Conservation (phyloP, 2,797 vertebrate genomes). For the Apodemus agrarius region DNA sequence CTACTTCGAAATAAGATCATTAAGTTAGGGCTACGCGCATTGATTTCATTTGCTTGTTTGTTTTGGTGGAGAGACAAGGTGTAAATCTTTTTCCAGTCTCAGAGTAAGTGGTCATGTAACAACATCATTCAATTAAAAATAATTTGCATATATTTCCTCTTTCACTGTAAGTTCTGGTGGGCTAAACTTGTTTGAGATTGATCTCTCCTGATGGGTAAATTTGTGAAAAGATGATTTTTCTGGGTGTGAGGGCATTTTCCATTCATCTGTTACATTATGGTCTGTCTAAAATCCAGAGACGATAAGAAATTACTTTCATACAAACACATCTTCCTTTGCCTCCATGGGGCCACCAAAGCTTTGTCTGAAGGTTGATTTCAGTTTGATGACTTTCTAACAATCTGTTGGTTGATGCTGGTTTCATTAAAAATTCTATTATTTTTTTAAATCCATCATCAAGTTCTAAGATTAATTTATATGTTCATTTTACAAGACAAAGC, state of each 20-base stretch:
- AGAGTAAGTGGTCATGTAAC: not conserved
- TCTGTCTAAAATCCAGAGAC: constrained; percentile 66
- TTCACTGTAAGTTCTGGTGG: constrained; percentile 1
- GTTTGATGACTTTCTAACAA: constrained; percentile 63
- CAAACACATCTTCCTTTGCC: constrained; percentile 46
- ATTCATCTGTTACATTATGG: constrained; percentile 13
- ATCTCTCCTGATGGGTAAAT: constrained; percentile 64
- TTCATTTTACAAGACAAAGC: constrained; percentile 67
- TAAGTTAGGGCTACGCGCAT: not conserved
- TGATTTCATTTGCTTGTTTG: not conserved
- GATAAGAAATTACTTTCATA: constrained; percentile 72
- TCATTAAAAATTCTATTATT: constrained; percentile 76
- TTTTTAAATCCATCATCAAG: constrained; percentile 46
- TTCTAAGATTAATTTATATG: constrained; percentile 65
- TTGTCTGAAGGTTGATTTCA: constrained; percentile 71
- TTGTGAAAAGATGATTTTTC: constrained; percentile 62
- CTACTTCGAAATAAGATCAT: not conserved
- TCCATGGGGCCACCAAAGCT: constrained; percentile 51
- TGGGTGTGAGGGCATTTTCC: constrained; percentile 37
- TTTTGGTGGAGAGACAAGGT: not conserved
- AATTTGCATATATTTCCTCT: constrained; percentile 32
- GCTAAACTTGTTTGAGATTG: constrained; percentile 60
- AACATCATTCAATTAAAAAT: constrained; percentile 43
- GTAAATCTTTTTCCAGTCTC: not conserved
- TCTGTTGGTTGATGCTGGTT: constrained; percentile 63